Evolutionary conservation across 2,797 vertebrate species (phyloP), one percentile per base, ranked within the genome.

Genomic region (Poliocrania exsul): DNA sequence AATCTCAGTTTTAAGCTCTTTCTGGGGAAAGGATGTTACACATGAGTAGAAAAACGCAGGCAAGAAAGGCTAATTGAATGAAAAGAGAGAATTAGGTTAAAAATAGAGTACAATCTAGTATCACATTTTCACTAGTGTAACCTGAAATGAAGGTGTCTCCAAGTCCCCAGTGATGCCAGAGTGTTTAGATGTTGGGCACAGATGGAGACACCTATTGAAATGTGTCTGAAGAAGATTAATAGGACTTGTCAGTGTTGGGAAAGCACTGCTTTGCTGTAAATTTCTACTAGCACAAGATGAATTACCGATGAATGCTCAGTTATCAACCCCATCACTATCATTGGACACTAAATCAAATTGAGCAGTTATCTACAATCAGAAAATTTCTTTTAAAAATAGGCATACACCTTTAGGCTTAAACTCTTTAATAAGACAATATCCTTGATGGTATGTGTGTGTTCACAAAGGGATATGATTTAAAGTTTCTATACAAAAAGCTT

Each of bases 191-290:
- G 97, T 97, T 97, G 98, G 98, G 97, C 96, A 96, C 97, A 98
- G 98, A 98, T 98, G 98, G 97, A 98, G 97, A 98, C 98, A 98
- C 98, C 98, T 98, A 98, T 98, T 98, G 98, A 98, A 98, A 98
- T 98, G 98, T 98, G 98, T 98, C 98, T 98, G 98, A 98, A 97
- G 98, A 98, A 98, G 98, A 99, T 98, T 98, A 98, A 98, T 98
- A 98, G 98, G 97, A 97, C 97, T 98, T 98, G 98, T 98, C 98
- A 98, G 97, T 97, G 98, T 97, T 98, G 97, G 98, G 97, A 98
- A 98, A 98, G 98, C 98, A 95, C 94, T 97, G 98, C 97, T 98
- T 98, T 98, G 97, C 98, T 98, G 98, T 98, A 98, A 98, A 98
- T 98, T 98, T 98, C 98, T 98, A 97, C 97, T 95, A 97, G 98